Evolutionary conservation across 2,888 invertebrate genomes (phyloP), one percentile per base, ranked within the genome.

Genomic region (Spodoptera exigua): DNA sequence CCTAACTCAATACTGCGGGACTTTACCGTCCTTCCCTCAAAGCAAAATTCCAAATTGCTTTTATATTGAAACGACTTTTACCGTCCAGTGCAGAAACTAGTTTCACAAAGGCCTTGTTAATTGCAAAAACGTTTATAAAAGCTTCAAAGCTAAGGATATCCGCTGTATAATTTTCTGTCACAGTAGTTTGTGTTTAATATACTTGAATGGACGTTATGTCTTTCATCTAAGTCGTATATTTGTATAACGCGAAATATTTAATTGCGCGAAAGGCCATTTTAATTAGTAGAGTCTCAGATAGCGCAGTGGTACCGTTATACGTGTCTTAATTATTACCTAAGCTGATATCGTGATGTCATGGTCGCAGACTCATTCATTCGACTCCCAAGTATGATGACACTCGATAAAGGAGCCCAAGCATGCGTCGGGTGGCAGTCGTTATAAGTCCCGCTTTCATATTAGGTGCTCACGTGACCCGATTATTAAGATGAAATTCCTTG

Each of bases 341-440:
- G 48, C 37, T 16, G 9, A 44, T 51, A 43, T 60, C 36, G 35
- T 35, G 17, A 49, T 66, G 67, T 75, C 70, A 74, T 37, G 67
- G 74, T 46, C 77, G 12, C 51, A 41, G 41, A 39, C 35, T 62
- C 58, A 67, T 70, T 77, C 51, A 67, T 74, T 55, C 13, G 61
- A 59, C 48, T 48, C 40, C 55, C 55, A 37, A 59, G 60, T 70
- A 56, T 64, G 64, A 61, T 64, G 70, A 52, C 61, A 65, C 51
- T 43, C 57, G 46, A 66, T 70, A 63, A 53, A 61, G 59, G 61
- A 13, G 48, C 47, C 39, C 40, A 54, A 59, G 59, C 27, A 57
- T 34, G 37, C 39, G 39, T 14, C 21, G 21, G 21, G 21, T 27
- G 21, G 21, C 21, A 27, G 14, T 37, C 40, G 48, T 54, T 59